Percentiles rank a stretch among this genome's conserved stretches.
Conservation (phyloP, 2,888 invertebrate genomes). For the Agrochola macilenta region DNA sequence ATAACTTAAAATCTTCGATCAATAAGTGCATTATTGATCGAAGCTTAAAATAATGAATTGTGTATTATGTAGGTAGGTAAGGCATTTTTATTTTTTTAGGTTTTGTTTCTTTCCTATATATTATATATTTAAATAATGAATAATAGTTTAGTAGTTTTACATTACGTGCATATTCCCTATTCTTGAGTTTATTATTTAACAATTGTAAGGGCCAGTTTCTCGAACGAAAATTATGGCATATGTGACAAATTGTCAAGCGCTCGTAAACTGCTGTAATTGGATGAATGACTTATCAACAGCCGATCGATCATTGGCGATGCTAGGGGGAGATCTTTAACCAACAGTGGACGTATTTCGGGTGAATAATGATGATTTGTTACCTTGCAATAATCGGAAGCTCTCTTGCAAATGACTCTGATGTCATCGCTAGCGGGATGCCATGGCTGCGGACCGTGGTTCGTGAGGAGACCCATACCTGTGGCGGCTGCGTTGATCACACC, state of each 20-base stretch:
- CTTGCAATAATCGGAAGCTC: constrained; percentile 92
- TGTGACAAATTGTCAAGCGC: not conserved
- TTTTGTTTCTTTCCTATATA: too few species aligned
- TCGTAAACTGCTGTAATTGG: not conserved
- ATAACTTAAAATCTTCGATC: too few species aligned
- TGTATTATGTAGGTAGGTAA: too few species aligned
- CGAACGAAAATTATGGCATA: not conserved
- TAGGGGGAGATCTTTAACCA: not conserved
- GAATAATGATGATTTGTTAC: constrained; percentile 76
- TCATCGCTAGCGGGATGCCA: constrained; percentile 95
- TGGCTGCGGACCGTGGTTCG: constrained; percentile 92
- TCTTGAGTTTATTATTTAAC: not conserved
- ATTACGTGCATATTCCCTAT: too few species aligned
- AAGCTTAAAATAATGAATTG: too few species aligned
- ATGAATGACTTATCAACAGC: not conserved
- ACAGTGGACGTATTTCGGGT: not conserved
- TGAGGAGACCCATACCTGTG: constrained; percentile 95
- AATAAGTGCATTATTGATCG: too few species aligned
- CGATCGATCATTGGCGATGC: not conserved
- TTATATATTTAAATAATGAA: too few species aligned
- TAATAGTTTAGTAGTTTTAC: too few species aligned
- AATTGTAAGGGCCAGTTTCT: not conserved
- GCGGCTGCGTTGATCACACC: constrained; percentile 96
- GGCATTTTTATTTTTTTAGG: too few species aligned
- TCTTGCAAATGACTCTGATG: constrained; percentile 90